Evolutionary conservation across 2,797 vertebrate species (phyloP), one percentile per base, ranked within the genome.

Genomic region (Cynodonichthys magdalenae): DNA sequence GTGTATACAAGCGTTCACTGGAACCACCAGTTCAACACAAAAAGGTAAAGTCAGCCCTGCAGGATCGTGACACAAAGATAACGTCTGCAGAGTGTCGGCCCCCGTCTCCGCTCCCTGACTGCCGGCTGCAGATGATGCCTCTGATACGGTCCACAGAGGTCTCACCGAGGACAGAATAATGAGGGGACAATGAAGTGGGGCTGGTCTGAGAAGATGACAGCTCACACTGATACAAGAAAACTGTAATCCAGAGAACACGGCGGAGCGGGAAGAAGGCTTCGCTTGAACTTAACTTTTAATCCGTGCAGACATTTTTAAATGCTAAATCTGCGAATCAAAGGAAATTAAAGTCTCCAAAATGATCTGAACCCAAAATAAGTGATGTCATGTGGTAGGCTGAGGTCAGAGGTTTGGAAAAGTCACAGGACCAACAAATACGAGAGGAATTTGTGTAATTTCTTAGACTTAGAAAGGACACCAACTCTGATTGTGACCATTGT

Each of bases 101-200:
- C n/a, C 71, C 39, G 74, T 12, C 61, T 39, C 34, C 69, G 57
- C 48, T 64, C 57, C 28, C 39, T 48, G 67, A 59, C 57, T 45
- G 54, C 20, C 5, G 45, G 62, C 51, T 53, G 20, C 3, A 75
- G 77, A 77, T 77, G 36, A 67, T 58, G 67, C 34, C 67, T 44
- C 55, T 56, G 84, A 83, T 83, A 77, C 24, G 5, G 52, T 63
- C 69, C 55, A 46, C 52, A 68, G 71, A 82, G 62, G 81, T 65
- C 71, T 78, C 59, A 55, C 53, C 11, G 61, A 59, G 63, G 62
- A 56, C 60, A 69, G 71, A 77, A 79, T 76, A 76, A 77, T 75
- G 65, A 69, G 46, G 52, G 61, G 44, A 29, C 34, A 24, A 51
- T 51, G 27, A 71, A 47, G 53, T 28, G 34, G 28, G 44, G 18